Percentiles rank a stretch among this genome's conserved stretches.
Conservation (phyloP, 2,113 vertebrate genomes). For the Carassius carassius region DNA sequence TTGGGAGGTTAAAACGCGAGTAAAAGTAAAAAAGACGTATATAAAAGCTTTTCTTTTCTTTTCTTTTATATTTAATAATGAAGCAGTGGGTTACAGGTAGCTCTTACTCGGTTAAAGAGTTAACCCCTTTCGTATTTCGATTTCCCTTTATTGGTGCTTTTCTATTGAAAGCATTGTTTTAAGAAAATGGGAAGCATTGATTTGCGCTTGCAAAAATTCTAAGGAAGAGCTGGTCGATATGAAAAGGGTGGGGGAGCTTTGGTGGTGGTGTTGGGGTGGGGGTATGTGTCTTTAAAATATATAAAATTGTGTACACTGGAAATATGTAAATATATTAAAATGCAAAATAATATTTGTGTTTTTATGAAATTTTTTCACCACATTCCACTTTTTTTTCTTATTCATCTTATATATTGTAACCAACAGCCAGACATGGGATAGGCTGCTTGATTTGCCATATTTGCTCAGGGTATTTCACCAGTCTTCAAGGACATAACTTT, state of each 20-base stretch:
- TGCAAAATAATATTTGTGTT: no score
- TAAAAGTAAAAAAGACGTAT: not conserved
- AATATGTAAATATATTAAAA: not conserved
- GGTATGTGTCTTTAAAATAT: not conserved
- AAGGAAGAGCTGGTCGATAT: constrained; percentile 19
- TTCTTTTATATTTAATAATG: not conserved
- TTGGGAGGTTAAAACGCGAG: not conserved
- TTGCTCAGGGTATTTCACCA: not conserved
- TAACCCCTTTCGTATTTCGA: not conserved
- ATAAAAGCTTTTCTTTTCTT: not conserved
- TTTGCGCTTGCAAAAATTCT: not conserved
- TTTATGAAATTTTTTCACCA: no score
- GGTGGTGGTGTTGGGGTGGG: not conserved
- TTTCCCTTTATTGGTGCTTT: not conserved
- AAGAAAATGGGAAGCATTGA: not conserved
- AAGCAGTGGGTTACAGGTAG: constrained; percentile 32
- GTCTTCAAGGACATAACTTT: constrained; percentile 20
- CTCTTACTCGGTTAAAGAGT: not conserved
- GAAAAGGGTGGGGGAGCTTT: not conserved
- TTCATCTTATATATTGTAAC: not conserved
- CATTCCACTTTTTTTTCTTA: not conserved
- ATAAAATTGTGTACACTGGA: not conserved
- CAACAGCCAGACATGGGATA: not conserved
- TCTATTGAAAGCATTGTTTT: not conserved
- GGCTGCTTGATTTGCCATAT: not conserved